Evolutionary conservation across 2,113 vertebrate species (phyloP).

Genomic region (Arenaria interpres): DNA sequence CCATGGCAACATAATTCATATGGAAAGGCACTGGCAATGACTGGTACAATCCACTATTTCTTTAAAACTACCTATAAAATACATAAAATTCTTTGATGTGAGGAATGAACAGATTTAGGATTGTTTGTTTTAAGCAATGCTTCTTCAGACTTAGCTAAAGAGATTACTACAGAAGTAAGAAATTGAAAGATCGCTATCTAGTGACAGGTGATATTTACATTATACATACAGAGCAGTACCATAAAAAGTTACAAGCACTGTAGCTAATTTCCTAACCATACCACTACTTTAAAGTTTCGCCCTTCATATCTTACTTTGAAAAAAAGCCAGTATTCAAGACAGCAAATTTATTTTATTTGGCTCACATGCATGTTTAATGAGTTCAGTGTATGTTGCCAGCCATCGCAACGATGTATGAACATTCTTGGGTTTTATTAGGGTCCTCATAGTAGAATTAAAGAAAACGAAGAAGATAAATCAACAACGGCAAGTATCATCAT

Average conservation of each 20-base stretch:
- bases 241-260: neutral
- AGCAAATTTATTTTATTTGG: neutral
- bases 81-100: neutral
- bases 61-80: neutral
- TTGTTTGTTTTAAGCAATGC: neutral
- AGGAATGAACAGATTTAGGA: accelerated
- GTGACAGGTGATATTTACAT: neutral
- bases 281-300: neutral
- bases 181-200: neutral
- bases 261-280: neutral
- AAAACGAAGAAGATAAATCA: neutral
- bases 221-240: neutral
- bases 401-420: neutral
- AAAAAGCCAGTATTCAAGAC: neutral
- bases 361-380: neutral
- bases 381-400: neutral
- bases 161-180: neutral
- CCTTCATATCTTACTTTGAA: neutral
- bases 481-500: neutral
- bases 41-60: neutral
- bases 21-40: neutral
- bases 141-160: neutral
- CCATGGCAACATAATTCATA: neutral
- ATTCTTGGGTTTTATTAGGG: neutral
- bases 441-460: neutral